Evolutionary conservation across 2,113 vertebrate species (phyloP).

Genomic region (Dissostichus mawsoni): DNA sequence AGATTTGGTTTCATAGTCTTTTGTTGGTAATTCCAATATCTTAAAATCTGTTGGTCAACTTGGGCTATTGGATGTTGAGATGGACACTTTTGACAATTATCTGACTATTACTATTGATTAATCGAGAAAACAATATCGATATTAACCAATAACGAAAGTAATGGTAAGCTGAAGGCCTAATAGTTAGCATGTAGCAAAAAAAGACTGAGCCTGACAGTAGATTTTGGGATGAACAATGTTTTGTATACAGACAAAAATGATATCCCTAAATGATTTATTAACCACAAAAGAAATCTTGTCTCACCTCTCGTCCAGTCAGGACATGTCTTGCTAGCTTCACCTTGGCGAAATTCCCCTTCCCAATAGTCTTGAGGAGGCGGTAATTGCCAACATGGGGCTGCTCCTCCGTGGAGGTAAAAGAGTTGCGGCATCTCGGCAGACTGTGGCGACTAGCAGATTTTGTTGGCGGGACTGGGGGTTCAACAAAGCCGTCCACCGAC

Average conservation of each 20-base stretch:
- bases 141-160: background rate
- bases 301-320: conserved; percentile 96
- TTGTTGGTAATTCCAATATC: background rate
- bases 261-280: background rate
- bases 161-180: background rate
- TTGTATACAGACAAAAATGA: background rate
- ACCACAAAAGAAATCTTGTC: conserved; percentile 40
- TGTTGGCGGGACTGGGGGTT: conserved; percentile 88
- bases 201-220: background rate
- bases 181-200: background rate
- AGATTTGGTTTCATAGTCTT: background rate
- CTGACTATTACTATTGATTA: background rate
- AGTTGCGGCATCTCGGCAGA: conserved; percentile 93
- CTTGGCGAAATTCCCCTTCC: conserved; percentile 97
- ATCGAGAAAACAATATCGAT: background rate
- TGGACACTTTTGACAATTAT: background rate
- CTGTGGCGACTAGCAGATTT: conserved; percentile 95
- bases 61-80: background rate
- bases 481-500: conserved; percentile 92
- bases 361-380: conserved; percentile 95
- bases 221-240: background rate
- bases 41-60: background rate
- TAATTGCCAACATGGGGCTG: conserved; percentile 96
- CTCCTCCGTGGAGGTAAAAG: conserved; percentile 91
- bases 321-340: conserved; percentile 95